These are phyloP conservation scores for Poeciliopsis presidionis DNA, from an alignment of 2,797 vertebrate genomes.

Conservation along the genomic window DNA sequence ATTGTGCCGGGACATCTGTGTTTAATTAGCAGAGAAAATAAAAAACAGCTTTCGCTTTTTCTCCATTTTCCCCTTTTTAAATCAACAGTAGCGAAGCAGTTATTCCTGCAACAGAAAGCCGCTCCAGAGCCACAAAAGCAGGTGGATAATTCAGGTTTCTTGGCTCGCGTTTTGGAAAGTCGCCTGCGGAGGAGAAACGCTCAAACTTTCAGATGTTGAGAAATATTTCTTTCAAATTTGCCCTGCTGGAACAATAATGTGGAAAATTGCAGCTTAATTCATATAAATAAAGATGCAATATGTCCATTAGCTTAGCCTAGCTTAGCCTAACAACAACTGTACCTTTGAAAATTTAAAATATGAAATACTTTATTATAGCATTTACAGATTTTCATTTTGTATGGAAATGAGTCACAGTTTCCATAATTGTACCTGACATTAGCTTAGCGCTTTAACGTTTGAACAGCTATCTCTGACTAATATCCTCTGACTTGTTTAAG, in stretches of 20 bases:
- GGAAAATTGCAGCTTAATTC: background rate
- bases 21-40: slow-evolving; percentile 58
- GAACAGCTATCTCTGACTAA: background rate
- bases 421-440: background rate
- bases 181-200: background rate
- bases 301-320: background rate
- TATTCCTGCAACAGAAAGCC: slow-evolving; percentile 10
- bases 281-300: too few species aligned
- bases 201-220: background rate
- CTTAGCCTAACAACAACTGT: background rate
- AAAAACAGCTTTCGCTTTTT: slow-evolving; percentile 36
- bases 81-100: slow-evolving; percentile 21
- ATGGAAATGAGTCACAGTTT: background rate
- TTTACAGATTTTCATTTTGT: background rate
- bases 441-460: background rate
- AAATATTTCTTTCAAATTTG: background rate
- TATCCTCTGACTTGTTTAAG: background rate
- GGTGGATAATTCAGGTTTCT: background rate
- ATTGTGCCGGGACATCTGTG: slow-evolving; percentile 65
- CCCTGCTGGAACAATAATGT: background rate
- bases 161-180: background rate
- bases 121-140: slow-evolving; percentile 5
- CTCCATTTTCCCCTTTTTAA: slow-evolving; percentile 10
- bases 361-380: background rate
- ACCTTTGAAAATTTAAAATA: background rate